Evolutionary conservation across 2,113 vertebrate genomes (phyloP), one percentile per base, ranked within the genome.

Genomic region (Aleadryas rufinucha): DNA sequence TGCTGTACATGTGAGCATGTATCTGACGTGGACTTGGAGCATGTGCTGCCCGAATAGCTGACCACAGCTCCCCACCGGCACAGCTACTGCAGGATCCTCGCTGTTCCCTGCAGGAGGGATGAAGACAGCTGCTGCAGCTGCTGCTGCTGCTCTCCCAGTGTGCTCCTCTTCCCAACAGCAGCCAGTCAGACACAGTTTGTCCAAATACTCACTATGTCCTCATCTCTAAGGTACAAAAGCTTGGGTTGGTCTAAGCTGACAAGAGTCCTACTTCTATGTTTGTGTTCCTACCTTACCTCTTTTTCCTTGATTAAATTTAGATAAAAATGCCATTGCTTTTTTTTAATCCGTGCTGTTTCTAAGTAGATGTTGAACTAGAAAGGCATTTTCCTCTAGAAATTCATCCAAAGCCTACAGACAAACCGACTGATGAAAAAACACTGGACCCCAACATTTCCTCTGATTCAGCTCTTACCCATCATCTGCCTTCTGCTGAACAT

Each of bases 391-490:
- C 42, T 76, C 30, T 49, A 59, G 54, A 93, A 83, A 74, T 47
- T 74, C 1, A 78, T n/a, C 26, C 59, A 65, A 33, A 80, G 31
- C 24, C 44, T 50, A 47, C 23, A 78, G 22, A 57, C 4, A 63
- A 81, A 71, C 9, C 7, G 28, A 8, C 10, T 35, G 23, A 7
- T 72, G n/a, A 64, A 91, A 64, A 91, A 79, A 78, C 26, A 71
- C 5, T n/a, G 3, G 1, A 37, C 26, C 6, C 16, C 59, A 77
- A 27, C 8, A 86, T 28, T 88, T 72, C 21, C 42, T 84, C 7
- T 49, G 19, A 59, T 77, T 86, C 53, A 45, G n/a, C 6, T 96
- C 98, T 96, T 97, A 99, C 99, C 98, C 89, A 15, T 81, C 90
- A 79, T 56, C 78, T 77, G 95, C 96, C 78, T 96, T 97, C 59